phyloP scores from a whole-genome alignment of 2,113 vertebrate genomes.

The Nyctibius bracteatus region DNA sequence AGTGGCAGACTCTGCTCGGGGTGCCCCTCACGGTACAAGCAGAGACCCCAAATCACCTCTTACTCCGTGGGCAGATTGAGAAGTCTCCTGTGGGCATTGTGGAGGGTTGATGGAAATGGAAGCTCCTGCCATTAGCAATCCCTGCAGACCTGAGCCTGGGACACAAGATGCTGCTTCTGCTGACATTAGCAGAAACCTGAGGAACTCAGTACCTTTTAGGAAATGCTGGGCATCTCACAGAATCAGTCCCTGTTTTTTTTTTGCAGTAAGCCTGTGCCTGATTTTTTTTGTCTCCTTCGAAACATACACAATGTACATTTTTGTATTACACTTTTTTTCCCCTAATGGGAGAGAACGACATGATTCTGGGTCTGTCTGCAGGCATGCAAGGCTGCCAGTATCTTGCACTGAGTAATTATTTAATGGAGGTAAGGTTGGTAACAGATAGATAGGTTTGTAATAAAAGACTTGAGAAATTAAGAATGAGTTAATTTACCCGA shows the following conservation, averaged over 20 bases:
- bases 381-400: neutral
- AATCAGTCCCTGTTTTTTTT: neutral
- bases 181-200: neutral
- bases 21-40: neutral
- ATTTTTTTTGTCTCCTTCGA: neutral
- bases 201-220: neutral
- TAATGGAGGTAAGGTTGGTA: neutral
- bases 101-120: neutral
- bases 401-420: neutral
- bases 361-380: neutral
- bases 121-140: neutral
- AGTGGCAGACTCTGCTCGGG: constrained; percentile 12
- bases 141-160: neutral
- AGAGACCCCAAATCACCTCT: neutral
- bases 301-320: neutral
- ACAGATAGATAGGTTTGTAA: constrained; percentile 1
- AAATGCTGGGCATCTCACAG: neutral
- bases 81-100: neutral
- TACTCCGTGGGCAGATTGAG: neutral
- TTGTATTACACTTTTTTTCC: neutral
- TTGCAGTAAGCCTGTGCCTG: neutral
- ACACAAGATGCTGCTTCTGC: neutral
- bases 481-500: neutral
- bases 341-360: neutral
- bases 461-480: neutral